These are phyloP conservation scores for Diabrotica undecimpunctata DNA, from an alignment of 1,140 invertebrate genomes.

Conservation along the genomic window DNA sequence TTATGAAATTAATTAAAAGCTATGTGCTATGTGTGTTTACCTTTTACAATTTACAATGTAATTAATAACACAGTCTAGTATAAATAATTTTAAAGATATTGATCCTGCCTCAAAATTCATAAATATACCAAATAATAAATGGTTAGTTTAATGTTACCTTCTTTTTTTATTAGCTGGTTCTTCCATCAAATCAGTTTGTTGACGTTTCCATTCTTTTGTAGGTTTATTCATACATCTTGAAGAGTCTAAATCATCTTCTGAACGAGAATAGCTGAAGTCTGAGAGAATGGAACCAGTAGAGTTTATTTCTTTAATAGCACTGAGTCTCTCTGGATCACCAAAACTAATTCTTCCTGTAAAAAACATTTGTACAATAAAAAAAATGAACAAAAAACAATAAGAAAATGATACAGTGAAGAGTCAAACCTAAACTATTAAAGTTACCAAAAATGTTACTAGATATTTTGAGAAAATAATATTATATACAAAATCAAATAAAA, in stretches of 20 bases:
- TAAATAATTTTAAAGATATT: too few species aligned
- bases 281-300: constrained; percentile 62
- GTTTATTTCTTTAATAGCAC: constrained; percentile 44
- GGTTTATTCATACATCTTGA: constrained; percentile 54
- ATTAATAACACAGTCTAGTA: too few species aligned
- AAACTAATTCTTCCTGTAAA: constrained; percentile 11
- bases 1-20: too few species aligned
- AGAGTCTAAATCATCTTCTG: constrained; percentile 79
- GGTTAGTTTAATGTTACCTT: constrained; percentile 11
- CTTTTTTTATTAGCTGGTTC: constrained; percentile 52
- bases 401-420: too few species aligned
- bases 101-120: too few species aligned
- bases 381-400: too few species aligned
- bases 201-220: constrained; percentile 61
- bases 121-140: too few species aligned
- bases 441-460: too few species aligned
- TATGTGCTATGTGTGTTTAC: too few species aligned
- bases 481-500: background rate
- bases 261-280: constrained; percentile 79
- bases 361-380: background rate
- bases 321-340: constrained; percentile 25
- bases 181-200: constrained; percentile 43
- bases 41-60: too few species aligned
- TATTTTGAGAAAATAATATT: background rate
- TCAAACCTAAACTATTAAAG: too few species aligned